Conservation (phyloP, 2,113 vertebrate species). For the Psilopogon haemacephalus region DNA sequence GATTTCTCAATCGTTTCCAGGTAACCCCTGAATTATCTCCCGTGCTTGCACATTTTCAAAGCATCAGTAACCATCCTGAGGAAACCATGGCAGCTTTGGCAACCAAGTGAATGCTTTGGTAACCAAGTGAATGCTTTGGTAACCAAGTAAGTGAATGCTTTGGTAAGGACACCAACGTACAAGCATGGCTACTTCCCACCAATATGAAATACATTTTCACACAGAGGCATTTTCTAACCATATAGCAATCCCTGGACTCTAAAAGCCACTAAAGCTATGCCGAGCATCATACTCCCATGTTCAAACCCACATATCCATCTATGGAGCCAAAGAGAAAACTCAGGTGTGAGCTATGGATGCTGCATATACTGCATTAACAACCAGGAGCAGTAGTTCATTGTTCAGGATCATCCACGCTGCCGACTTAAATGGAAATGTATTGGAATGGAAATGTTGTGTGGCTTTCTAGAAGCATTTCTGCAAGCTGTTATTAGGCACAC, state of each 20-base stretch:
- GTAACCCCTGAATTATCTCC: background rate
- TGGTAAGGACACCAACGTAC: background rate
- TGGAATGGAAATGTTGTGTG: background rate
- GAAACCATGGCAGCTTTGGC: background rate
- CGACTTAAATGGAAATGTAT: background rate
- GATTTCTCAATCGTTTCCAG: background rate
- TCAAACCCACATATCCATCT: background rate
- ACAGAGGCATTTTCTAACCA: background rate
- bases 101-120: background rate
- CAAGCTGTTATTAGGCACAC: background rate
- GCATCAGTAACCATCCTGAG: background rate
- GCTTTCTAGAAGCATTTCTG: background rate
- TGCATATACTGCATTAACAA: background rate
- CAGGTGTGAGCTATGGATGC: background rate
- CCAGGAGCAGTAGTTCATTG: background rate
- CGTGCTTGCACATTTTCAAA: background rate
- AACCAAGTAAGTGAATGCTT: background rate
- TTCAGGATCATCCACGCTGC: background rate
- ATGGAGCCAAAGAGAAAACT: background rate
- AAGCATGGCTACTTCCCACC: background rate
- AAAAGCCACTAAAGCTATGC: conserved; percentile 25
- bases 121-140: too few species aligned
- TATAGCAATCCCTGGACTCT: background rate
- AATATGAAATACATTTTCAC: background rate
- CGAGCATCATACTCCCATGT: background rate